phyloP scores from a whole-genome alignment of 2,888 invertebrate species.

The Sminthurides aquaticus region DNA sequence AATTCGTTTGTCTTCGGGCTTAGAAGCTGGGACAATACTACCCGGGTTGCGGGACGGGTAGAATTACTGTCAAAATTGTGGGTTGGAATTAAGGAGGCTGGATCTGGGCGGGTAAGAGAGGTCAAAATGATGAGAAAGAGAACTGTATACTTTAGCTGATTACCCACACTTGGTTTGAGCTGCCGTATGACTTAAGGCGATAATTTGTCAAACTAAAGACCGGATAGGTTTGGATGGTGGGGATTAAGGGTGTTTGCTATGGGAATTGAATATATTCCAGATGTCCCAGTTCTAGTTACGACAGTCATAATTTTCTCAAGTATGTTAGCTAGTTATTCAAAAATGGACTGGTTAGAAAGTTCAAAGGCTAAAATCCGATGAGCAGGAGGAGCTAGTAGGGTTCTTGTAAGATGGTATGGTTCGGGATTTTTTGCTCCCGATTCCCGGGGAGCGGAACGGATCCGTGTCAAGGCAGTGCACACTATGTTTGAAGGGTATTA shows the following conservation, averaged over 20 bases:
- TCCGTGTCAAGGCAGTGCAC: background rate
- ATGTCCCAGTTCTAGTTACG: background rate
- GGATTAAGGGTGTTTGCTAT: background rate
- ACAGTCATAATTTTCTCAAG: background rate
- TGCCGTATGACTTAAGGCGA: background rate
- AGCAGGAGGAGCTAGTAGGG: background rate
- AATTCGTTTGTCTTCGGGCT: no score
- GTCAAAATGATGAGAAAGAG: background rate
- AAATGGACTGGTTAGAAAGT: background rate
- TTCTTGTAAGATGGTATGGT: background rate
- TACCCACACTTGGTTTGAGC: background rate
- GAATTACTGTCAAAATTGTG: background rate
- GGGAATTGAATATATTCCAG: conserved; percentile 2
- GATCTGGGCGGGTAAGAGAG: background rate
- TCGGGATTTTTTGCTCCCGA: background rate
- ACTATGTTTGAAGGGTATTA: background rate
- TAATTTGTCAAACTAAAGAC: conserved; percentile 4
- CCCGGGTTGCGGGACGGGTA: background rate
- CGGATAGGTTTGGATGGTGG: background rate
- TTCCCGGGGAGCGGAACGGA: conserved; percentile 1
- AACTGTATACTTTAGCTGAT: background rate
- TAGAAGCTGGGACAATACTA: no score
- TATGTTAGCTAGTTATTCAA: background rate
- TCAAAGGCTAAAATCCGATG: background rate
- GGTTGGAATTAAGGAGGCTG: background rate